Conservation (phyloP, 2,797 vertebrate genomes). For the Echiichthys vipera region DNA sequence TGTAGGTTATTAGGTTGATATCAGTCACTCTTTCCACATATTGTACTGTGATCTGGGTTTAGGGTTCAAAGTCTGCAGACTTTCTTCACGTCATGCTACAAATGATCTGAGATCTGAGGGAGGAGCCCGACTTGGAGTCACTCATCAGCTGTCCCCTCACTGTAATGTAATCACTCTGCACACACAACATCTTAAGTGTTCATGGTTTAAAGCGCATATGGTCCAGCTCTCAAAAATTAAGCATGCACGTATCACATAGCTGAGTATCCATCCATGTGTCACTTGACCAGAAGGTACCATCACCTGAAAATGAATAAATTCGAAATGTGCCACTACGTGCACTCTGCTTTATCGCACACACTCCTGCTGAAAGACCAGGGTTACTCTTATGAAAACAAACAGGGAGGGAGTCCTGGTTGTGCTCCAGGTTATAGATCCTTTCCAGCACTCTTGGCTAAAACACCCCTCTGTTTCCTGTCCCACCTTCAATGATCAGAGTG, state of each 20-base stretch:
- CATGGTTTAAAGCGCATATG: neutral
- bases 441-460: conserved; percentile 30
- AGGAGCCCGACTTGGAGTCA: conserved; percentile 43
- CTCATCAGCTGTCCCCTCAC: conserved; percentile 61
- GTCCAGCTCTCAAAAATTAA: conserved; percentile 6
- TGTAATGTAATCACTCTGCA: conserved; percentile 24
- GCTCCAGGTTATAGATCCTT: conserved; percentile 47
- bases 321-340: conserved; percentile 2
- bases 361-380: conserved; percentile 21
- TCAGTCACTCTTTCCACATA: neutral
- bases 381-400: conserved; percentile 55
- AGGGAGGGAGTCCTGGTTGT: conserved; percentile 29
- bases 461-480: conserved; percentile 55
- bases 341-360: conserved; percentile 3
- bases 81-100: conserved; percentile 17
- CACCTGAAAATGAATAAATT: neutral
- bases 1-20: neutral
- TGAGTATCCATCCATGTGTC: conserved; percentile 19
- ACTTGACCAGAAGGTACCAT: conserved; percentile 2
- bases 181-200: conserved; percentile 31
- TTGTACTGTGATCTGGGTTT: neutral
- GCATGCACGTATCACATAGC: conserved; percentile 7
- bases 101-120: conserved; percentile 39
- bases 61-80: neutral
- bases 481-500: conserved; percentile 34